Evolutionary conservation across 2,113 vertebrate species (phyloP).

Genomic region (Gadus chalcogrammus): DNA sequence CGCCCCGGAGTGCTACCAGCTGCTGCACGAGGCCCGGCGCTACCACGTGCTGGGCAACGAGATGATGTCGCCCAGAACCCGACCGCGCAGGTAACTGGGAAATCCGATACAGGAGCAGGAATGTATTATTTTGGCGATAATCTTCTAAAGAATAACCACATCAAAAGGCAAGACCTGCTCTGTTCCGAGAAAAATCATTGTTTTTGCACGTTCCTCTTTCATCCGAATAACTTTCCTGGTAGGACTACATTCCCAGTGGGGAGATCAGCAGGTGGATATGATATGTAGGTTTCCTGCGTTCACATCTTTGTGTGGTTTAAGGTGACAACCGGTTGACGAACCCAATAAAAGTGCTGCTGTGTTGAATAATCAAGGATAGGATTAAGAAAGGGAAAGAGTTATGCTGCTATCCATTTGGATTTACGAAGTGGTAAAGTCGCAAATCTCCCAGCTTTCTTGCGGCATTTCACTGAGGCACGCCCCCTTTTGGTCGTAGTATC

Average conservation of each 20-base stretch:
- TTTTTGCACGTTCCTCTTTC: conserved; percentile 1
- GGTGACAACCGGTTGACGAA: background rate
- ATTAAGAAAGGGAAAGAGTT: no score
- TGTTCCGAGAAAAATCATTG: conserved; percentile 1
- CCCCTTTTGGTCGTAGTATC: no score
- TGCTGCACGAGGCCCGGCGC: conserved; percentile 92
- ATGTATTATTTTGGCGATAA: no score
- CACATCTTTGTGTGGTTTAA: background rate
- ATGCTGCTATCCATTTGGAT: no score
- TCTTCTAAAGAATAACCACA: no score
- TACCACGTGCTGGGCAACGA: conserved; percentile 98
- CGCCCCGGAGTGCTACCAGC: conserved; percentile 92
- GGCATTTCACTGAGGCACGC: no score
- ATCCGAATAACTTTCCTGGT: background rate
- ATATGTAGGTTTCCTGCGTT: background rate
- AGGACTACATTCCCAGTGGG: background rate
- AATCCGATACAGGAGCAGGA: no score
- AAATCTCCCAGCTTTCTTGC: no score
- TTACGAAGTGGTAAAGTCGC: no score
- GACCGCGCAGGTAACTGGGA: conserved; percentile 87
- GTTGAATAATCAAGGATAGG: no score
- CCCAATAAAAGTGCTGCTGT: background rate
- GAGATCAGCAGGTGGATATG: background rate
- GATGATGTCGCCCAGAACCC: conserved; percentile 97
- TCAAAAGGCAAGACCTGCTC: no score